Conservation (phyloP, 2,888 invertebrate species). For the Oegoconia quadripuncta region DNA sequence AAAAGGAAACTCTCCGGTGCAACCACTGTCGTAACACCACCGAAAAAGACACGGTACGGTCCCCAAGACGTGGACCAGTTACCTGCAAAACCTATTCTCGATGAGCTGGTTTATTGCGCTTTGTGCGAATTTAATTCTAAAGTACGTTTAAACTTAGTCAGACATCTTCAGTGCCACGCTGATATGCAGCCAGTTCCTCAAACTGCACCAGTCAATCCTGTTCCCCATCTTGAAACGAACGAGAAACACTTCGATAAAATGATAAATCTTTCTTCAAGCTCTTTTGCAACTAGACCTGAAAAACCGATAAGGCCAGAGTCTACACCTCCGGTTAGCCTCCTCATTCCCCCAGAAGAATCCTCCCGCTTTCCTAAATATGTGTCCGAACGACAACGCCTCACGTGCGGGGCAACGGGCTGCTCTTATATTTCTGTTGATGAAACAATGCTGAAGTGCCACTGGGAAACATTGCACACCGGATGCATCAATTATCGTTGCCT, state of each 20-base stretch:
- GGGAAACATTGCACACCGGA: constrained; percentile 84
- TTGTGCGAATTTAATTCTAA: constrained; percentile 84
- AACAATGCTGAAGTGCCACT: constrained; percentile 84
- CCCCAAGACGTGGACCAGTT: constrained; percentile 82
- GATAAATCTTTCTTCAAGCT: constrained; percentile 90
- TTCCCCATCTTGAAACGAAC: constrained; percentile 86
- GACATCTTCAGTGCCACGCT: constrained; percentile 84
- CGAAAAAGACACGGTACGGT: constrained; percentile 52
- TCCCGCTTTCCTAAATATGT: constrained; percentile 70
- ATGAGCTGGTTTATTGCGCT: constrained; percentile 80
- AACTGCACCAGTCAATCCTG: constrained; percentile 88
- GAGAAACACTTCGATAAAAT: constrained; percentile 92
- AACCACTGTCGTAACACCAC: constrained; percentile 10
- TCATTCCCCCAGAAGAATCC: constrained; percentile 36
- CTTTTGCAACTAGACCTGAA: constrained; percentile 43
- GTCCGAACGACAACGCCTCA: constrained; percentile 78
- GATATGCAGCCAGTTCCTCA: constrained; percentile 81
- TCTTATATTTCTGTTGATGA: constrained; percentile 86
- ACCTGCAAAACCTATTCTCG: constrained; percentile 82
- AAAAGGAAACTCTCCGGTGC: constrained; percentile 28
- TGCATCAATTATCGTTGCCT: constrained; percentile 82
- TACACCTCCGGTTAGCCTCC: constrained; percentile 14
- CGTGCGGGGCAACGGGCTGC: constrained; percentile 85
- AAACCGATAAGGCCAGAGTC: constrained; percentile 28
- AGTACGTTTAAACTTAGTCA: constrained; percentile 84